Base-by-base conservation (phyloP, 2,888 invertebrate species). In the Amphipyra tragopoginis region DNA sequence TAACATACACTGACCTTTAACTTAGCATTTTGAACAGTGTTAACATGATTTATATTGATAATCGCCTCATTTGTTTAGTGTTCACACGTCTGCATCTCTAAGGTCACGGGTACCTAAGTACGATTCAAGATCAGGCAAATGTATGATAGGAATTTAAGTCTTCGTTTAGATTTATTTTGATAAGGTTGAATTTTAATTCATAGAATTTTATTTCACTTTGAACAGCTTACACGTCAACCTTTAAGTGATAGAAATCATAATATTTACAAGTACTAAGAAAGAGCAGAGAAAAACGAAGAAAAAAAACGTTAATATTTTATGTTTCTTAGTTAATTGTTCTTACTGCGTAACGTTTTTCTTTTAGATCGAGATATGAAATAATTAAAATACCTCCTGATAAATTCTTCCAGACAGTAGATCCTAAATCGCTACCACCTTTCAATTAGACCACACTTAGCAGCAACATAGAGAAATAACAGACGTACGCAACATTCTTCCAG, bases 401-500 rank as follows among this genome's bases (percentile, higher is more conserved):
- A 7, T 29, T 29, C 29, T 5, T 2, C 1, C 5, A 29, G 21
- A 2, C 29, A 2, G 21, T 21, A 21, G n/a, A 4, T 40, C 0
- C 0, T 5, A 34, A 58, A 43, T 13, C 56, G 62, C 57, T 40
- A 1, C 15, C 1, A 8, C 2, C 7, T 40, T 29, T 42, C 2
- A 26, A 39, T 67, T 71, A 13, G n/a, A 40, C 63, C 62, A 69
- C 36, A 57, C 45, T 14, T 10, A 44, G 4, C 11, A 43, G 43
- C 15, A 59, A 45, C 49, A 45, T 6, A 56, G 39, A 65, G 45
- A 51, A 60, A 59, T 47, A 74, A 51, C 56, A 42, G 49, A 47
- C 15, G 59, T 57, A 67, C 45, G 67, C 59, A 64, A 72, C 69
- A 80, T 73, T 74, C 73, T 69, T 68, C 52, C 38, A 49, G 15